A percentile compares a stretch with the other conserved stretches of the same genome.
phyloP scores from a whole-genome alignment of 2,888 invertebrate genomes.

The Rugalucina vietnamica region DNA sequence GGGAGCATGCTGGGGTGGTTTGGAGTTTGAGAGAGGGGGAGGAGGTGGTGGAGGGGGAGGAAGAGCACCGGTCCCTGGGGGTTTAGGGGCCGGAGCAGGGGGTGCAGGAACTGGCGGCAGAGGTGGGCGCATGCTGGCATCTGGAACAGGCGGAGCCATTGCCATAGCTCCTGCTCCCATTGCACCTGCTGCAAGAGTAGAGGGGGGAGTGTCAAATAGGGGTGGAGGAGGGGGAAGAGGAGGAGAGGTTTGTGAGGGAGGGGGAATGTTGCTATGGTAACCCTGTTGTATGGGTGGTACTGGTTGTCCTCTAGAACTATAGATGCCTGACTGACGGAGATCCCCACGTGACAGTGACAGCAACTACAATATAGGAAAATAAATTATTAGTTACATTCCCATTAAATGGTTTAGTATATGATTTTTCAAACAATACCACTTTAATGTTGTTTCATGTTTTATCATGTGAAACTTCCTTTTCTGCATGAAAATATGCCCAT shows the following conservation, averaged over 20 bases:
- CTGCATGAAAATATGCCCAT: no score
- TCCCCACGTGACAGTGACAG: conserved; percentile 44
- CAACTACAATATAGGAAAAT: conserved; percentile 54
- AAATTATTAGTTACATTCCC: no score
- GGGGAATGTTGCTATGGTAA: conserved; percentile 4
- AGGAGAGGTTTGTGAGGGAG: conserved; percentile 40
- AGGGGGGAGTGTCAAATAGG: no score
- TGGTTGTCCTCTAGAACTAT: conserved; percentile 43
- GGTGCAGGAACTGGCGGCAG: conserved; percentile 14
- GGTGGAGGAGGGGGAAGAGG: conserved; percentile 55
- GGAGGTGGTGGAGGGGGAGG: conserved; percentile 55
- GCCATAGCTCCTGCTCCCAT: background rate
- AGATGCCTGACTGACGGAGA: conserved; percentile 40
- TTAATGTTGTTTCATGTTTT: no score
- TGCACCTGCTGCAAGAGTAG: background rate
- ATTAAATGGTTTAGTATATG: no score
- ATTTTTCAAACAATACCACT: no score
- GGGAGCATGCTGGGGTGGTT: conserved; percentile 10
- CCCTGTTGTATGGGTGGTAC: conserved; percentile 41
- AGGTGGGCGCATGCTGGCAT: background rate
- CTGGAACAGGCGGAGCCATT: background rate
- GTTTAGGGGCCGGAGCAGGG: conserved; percentile 30
- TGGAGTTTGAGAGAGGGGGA: conserved; percentile 30
- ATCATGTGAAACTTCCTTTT: no score
- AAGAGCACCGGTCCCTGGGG: conserved; percentile 53